Percentiles rank a stretch among this genome's conserved stretches.
Conservation (phyloP, 2,888 invertebrate species). For the Icerya purchasi region DNA sequence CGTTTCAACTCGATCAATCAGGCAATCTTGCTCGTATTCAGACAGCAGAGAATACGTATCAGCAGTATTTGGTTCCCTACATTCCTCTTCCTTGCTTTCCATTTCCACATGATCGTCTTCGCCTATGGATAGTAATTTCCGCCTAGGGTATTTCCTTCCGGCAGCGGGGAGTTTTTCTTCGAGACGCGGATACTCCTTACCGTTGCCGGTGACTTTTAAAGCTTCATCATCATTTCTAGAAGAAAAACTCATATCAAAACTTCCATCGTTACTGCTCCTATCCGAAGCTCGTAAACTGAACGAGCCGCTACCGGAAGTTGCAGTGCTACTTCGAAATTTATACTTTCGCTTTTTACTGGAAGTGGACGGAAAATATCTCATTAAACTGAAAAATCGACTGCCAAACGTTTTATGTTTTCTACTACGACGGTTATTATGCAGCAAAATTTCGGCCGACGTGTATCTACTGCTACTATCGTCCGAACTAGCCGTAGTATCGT, state of each 20-base stretch:
- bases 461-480: slow-evolving; percentile 25
- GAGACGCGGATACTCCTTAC: too few species aligned
- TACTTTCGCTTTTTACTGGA: slow-evolving; percentile 5
- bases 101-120: background rate
- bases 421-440: slow-evolving; percentile 12
- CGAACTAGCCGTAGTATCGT: slow-evolving; percentile 2
- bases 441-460: slow-evolving; percentile 15
- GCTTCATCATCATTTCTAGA: background rate
- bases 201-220: background rate
- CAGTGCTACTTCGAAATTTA: background rate
- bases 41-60: background rate
- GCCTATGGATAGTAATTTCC: background rate
- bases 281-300: background rate
- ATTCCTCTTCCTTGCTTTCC: background rate
- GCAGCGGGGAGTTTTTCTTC: background rate
- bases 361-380: slow-evolving; percentile 8
- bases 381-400: slow-evolving; percentile 6
- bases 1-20: background rate
- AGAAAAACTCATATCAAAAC: too few species aligned
- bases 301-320: background rate
- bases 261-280: background rate
- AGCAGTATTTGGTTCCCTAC: background rate
- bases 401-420: slow-evolving; percentile 14
- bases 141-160: background rate
- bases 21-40: background rate